Evolutionary conservation across 2,888 invertebrate genomes (phyloP).

Genomic region (Ichneumoninae sp.): DNA sequence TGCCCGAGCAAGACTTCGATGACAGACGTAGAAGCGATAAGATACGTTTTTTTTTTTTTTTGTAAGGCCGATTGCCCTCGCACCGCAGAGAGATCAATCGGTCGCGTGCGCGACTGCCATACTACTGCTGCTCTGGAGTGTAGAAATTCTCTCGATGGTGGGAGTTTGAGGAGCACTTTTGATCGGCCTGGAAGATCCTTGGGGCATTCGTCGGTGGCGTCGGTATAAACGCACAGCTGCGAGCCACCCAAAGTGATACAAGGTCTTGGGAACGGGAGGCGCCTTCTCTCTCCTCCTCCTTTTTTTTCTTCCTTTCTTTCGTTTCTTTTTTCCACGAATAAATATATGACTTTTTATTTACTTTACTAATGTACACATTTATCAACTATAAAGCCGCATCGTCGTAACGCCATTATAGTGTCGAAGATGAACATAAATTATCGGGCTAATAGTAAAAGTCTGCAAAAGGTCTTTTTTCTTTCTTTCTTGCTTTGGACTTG

Average conservation of each 20-base stretch:
- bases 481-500: conserved; percentile 8
- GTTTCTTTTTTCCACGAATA: conserved; percentile 59
- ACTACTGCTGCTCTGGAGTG: conserved; percentile 3
- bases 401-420: conserved; percentile 50
- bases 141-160: conserved; percentile 25
- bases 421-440: conserved; percentile 42
- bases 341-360: conserved; percentile 63
- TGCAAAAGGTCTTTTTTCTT: conserved; percentile 15
- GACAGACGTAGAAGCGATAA: conserved; percentile 1
- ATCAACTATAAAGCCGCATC: conserved; percentile 71
- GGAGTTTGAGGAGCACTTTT: background rate
- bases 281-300: conserved; percentile 6
- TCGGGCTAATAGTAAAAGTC: conserved; percentile 11
- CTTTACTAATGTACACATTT: conserved; percentile 72
- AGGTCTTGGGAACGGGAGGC: background rate
- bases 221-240: conserved; percentile 27
- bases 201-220: conserved; percentile 17
- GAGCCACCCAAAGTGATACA: background rate
- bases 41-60: conserved; percentile 2
- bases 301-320: background rate
- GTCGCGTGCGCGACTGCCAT: conserved; percentile 33
- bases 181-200: conserved; percentile 22
- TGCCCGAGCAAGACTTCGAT: conserved; percentile 5
- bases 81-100: conserved; percentile 28
- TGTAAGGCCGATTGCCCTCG: conserved; percentile 1